Evolutionary conservation across 2,113 vertebrate genomes (phyloP), one percentile per base, ranked within the genome.

Genomic region (Piliocolobus tephrosceles): DNA sequence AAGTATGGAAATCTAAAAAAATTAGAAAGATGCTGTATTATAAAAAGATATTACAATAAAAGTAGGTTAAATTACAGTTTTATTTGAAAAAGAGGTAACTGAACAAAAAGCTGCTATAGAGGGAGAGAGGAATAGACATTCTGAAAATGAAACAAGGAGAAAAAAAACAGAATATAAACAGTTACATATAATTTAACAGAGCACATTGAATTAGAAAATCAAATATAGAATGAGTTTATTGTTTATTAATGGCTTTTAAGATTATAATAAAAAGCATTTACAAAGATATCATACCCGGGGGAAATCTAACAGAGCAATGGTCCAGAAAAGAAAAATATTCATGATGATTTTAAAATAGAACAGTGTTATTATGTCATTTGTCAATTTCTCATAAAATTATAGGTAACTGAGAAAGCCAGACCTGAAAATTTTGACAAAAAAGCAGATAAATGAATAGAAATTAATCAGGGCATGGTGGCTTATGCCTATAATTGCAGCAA

Each of bases 181-280:
- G 23, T 96, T 89, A 89, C 27, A 14, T 89, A 45, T 50, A 82
- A 66, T 78, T 93, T 72, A 86, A 79, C 57, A 55, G 45, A 95
- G 6, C 38, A 57, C 22, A 80, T 57, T 88, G 27, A 91, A 95
- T 9, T 79, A 90, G 13, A 91, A 95, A 92, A 25, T n/a, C 50
- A 96, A 79, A 91, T 76, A 94, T 52, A 76, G 47, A 84, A 81
- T 93, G 25, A 91, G 16, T 89, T 40, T 82, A 91, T 95, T 91
- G 9, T 86, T 96, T 52, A 90, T 58, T 92, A 94, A 87, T 72
- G 43, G 43, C 16, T 92, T 95, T 83, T 64, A 76, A 87, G n/a
- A 52, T 82, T 93, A 52, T 88, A 95, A 82, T 80, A 43, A 87
- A 97, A 95, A 92, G 8, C 18, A 80, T 85, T 96, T 75, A 50